Base-by-base conservation (phyloP, 2,888 invertebrate species). In the Muscina levida region DNA sequence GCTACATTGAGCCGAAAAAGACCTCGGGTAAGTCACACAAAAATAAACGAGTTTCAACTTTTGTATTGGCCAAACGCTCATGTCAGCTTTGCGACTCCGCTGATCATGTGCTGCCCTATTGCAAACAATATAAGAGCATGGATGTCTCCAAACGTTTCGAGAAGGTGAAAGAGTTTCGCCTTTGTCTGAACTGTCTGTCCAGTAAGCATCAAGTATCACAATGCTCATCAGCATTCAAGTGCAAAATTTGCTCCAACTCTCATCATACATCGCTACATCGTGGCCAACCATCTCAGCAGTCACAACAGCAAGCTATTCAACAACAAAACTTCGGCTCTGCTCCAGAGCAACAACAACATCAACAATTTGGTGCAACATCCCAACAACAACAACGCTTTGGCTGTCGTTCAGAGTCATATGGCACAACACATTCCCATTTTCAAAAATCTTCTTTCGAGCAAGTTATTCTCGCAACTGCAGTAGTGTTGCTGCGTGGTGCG, bases 401-500 rank as follows among this genome's bases (percentile, higher is more conserved):
- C 31, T 31, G 4, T 3, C 31, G 8, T 31, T 31, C 31, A 8
- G 31, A 31, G 8, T 31, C 31, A 31, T 8, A 31, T 31, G 31
- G 31, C 31, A 31, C 31, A 31, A 31, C 31, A 31, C 31, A 31
- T 31, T 31, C 31, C 4, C 31, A 31, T 31, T 31, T 31, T 31
- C 31, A 31, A 31, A 31, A 31, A 31, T 31, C 31, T 3, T 31
- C 31, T 3, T 31, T 31, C n/a, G 10, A 57, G 31, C 67, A 72
- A 2, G 46, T 73, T 0, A 42, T 76, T 19, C 73, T 79, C 10
- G 79, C 79, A 13, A 79, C 79, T 19, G 79, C 76, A 13, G 59
- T 77, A 13, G 67, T 83, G 39, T 19, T 76, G 0, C 77, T 84
- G 19, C 70, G 72, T 2, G 74, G 83, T 46, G 51, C 68, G 6